Conservation (phyloP, 2,888 invertebrate genomes). For the Petrolisthes manimaculis region DNA sequence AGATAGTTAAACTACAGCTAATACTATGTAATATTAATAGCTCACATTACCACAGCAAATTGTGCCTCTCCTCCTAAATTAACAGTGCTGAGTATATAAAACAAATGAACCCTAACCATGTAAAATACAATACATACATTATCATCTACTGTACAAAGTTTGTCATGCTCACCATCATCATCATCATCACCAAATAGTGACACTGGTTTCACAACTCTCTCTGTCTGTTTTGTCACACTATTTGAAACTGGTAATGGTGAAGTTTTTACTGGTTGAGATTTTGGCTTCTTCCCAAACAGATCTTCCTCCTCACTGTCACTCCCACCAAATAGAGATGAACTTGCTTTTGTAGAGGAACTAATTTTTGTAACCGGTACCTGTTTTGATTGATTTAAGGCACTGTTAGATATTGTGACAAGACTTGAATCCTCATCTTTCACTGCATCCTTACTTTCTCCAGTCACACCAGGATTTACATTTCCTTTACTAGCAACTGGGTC, state of each 20-base stretch:
- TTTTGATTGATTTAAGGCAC: constrained; percentile 22
- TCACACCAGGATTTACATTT: neutral
- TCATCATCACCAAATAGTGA: constrained; percentile 46
- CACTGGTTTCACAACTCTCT: neutral
- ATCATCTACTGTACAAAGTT: neutral
- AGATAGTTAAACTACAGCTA: too few species aligned
- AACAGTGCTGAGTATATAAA: neutral
- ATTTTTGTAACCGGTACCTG: neutral
- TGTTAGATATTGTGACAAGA: constrained; percentile 4
- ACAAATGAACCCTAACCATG: neutral
- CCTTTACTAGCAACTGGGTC: neutral
- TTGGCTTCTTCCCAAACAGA: constrained; percentile 33
- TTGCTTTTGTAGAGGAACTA: neutral
- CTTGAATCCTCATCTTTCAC: neutral
- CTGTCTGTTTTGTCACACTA: neutral
- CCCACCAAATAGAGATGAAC: constrained; percentile 35
- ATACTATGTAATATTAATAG: too few species aligned
- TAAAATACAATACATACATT: neutral
- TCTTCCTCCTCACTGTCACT: constrained; percentile 48
- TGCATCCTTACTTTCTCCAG: neutral
- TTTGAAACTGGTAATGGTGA: neutral
- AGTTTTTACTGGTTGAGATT: neutral
- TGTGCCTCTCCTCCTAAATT: neutral
- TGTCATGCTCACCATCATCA: constrained; percentile 44
- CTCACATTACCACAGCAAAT: neutral